A percentile compares a stretch with the other conserved stretches of the same genome.
Evolutionary conservation across 2,888 invertebrate species (phyloP).

Genomic region (Mesochorus sp.): DNA sequence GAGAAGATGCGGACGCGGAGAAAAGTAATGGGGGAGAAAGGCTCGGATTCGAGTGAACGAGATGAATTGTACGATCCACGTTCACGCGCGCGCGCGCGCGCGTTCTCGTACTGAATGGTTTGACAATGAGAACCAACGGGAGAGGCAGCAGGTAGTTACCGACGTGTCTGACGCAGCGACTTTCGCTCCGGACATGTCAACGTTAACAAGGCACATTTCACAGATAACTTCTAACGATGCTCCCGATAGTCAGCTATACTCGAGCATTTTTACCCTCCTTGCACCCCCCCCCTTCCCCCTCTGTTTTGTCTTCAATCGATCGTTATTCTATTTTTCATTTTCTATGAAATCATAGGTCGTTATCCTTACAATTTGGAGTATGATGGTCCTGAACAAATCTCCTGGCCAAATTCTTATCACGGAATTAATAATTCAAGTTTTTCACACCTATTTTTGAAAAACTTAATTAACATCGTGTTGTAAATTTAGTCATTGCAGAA

Average conservation of each 20-base stretch:
- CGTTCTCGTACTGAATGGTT: slow-evolving; percentile 53
- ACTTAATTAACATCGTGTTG: too few species aligned
- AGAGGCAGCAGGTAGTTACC: slow-evolving; percentile 61
- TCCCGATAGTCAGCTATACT: slow-evolving; percentile 41
- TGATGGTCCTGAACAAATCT: too few species aligned
- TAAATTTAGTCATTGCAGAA: too few species aligned
- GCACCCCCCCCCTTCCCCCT: neutral
- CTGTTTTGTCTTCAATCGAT: too few species aligned
- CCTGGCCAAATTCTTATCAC: too few species aligned
- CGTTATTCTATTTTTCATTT: too few species aligned
- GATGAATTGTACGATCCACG: slow-evolving; percentile 56
- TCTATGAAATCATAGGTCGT: too few species aligned
- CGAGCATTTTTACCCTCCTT: neutral
- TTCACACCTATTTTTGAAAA: too few species aligned
- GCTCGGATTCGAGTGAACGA: too few species aligned
- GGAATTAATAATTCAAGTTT: too few species aligned
- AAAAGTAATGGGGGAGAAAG: slow-evolving; percentile 45
- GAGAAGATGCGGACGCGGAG: slow-evolving; percentile 17
- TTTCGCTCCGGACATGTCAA: slow-evolving; percentile 65
- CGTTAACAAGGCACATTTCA: slow-evolving; percentile 69
- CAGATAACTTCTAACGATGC: slow-evolving; percentile 66
- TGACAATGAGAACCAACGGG: slow-evolving; percentile 52
- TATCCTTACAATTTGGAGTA: too few species aligned
- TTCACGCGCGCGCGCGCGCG: neutral
- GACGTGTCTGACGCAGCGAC: slow-evolving; percentile 67